phyloP scores from a whole-genome alignment of 2,888 invertebrate species.

The Aspidapion aeneum region DNA sequence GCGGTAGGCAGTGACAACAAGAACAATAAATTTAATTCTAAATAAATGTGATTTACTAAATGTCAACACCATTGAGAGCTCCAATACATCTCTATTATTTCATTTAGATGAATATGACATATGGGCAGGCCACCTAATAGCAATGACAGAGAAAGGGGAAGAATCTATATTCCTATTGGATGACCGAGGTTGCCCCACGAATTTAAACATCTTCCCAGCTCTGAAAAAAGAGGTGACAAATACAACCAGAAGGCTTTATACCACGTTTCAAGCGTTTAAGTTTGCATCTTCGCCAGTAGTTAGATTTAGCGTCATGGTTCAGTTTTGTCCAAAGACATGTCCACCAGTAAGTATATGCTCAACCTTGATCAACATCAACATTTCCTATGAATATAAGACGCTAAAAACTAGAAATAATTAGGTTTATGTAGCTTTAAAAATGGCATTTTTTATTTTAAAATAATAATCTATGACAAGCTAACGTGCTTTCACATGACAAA shows the following conservation, averaged over 20 bases:
- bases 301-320: slow-evolving; percentile 76
- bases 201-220: slow-evolving; percentile 54
- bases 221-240: slow-evolving; percentile 45
- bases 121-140: slow-evolving; percentile 74
- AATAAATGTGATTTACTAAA: too few species aligned
- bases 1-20: too few species aligned
- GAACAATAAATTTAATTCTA: too few species aligned
- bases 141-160: slow-evolving; percentile 71
- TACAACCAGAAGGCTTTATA: slow-evolving; percentile 49
- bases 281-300: slow-evolving; percentile 82
- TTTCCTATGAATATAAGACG: too few species aligned
- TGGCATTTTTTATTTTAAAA: too few species aligned
- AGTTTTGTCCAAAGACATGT: slow-evolving; percentile 73
- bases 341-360: slow-evolving; percentile 59
- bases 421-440: too few species aligned
- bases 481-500: too few species aligned
- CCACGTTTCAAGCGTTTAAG: slow-evolving; percentile 79
- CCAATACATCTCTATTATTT: too few species aligned
- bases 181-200: slow-evolving; percentile 76
- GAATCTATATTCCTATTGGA: slow-evolving; percentile 73
- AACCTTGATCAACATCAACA: too few species aligned
- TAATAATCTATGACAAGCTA: too few species aligned
- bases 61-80: too few species aligned
- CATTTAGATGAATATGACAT: slow-evolving; percentile 56
- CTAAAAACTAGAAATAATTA: too few species aligned